Evolutionary conservation across 2,888 invertebrate genomes (phyloP).

Genomic region (Carabus problematicus): DNA sequence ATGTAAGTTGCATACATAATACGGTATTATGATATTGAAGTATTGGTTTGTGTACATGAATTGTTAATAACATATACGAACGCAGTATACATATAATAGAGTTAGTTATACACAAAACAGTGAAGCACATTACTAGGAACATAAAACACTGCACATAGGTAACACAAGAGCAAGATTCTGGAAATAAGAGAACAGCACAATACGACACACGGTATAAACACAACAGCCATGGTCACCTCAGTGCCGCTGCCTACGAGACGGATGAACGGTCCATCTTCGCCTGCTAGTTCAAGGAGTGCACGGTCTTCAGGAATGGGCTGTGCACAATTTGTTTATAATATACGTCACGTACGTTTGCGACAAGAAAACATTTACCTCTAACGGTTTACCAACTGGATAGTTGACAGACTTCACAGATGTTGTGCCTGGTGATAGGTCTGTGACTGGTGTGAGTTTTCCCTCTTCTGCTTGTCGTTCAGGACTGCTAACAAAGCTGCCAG

Average conservation of each 20-base stretch:
- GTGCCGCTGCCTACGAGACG: conserved; percentile 47
- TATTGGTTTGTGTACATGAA: too few species aligned
- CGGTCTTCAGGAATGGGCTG: conserved; percentile 35
- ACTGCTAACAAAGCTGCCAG: conserved; percentile 57
- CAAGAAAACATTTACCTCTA: conserved; percentile 68
- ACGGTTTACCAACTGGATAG: conserved; percentile 80
- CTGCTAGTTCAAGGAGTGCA: conserved; percentile 15
- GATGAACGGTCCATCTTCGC: conserved; percentile 4
- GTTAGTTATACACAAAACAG: conserved; percentile 23
- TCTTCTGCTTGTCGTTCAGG: conserved; percentile 67
- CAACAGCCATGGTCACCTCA: conserved; percentile 47
- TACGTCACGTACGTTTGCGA: not conserved
- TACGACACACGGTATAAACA: conserved; percentile 10
- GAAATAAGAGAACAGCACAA: conserved; percentile 13
- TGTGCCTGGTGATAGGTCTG: conserved; percentile 52
- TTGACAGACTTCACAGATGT: conserved; percentile 60
- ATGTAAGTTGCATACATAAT: too few species aligned
- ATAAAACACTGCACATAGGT: conserved; percentile 6
- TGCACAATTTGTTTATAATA: not conserved
- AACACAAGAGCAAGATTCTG: too few species aligned
- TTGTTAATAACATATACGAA: conserved; percentile 1
- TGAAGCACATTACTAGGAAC: conserved; percentile 5
- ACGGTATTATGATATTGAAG: too few species aligned
- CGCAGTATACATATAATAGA: not conserved
- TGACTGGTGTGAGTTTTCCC: conserved; percentile 61